Percentiles rank a stretch among this genome's conserved stretches.
Evolutionary conservation across 35 echinoderm and acorn worm species (phyloP).

Genomic region (Diadema setosum): DNA sequence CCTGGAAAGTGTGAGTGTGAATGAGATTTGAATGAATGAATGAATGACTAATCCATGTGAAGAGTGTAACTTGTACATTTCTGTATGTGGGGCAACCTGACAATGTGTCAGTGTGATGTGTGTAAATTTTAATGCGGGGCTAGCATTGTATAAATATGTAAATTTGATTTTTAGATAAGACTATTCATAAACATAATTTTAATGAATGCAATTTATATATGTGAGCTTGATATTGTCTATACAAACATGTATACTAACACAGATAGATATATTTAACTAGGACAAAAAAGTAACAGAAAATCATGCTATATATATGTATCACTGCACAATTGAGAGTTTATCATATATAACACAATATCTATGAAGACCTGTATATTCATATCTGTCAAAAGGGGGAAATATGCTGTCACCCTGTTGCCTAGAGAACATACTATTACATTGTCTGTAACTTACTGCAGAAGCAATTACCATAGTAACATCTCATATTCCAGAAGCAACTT

Average conservation of each 20-base stretch:
- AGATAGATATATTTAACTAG: slow-evolving; percentile 7
- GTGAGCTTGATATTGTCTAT: not conserved
- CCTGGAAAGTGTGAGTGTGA: too few species aligned
- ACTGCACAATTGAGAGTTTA: not conserved
- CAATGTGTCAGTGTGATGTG: not conserved
- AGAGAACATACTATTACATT: too few species aligned
- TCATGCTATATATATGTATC: not conserved
- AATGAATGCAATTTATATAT: slow-evolving; percentile 10
- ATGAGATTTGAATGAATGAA: too few species aligned
- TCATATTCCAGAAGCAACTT: too few species aligned
- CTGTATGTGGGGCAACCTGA: not conserved
- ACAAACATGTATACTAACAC: not conserved
- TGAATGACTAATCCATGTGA: too few species aligned
- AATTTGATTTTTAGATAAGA: not conserved
- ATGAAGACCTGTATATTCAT: too few species aligned
- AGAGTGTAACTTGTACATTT: not conserved
- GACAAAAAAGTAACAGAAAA: not conserved
- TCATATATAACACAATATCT: too few species aligned
- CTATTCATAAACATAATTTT: not conserved
- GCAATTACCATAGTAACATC: too few species aligned
- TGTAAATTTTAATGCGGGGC: not conserved
- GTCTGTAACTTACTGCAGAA: too few species aligned
- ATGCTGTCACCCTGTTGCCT: too few species aligned
- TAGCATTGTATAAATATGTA: not conserved
- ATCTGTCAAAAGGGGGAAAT: too few species aligned